Evolutionary conservation across 2,113 vertebrate genomes (phyloP).

Genomic region (Bucco capensis): DNA sequence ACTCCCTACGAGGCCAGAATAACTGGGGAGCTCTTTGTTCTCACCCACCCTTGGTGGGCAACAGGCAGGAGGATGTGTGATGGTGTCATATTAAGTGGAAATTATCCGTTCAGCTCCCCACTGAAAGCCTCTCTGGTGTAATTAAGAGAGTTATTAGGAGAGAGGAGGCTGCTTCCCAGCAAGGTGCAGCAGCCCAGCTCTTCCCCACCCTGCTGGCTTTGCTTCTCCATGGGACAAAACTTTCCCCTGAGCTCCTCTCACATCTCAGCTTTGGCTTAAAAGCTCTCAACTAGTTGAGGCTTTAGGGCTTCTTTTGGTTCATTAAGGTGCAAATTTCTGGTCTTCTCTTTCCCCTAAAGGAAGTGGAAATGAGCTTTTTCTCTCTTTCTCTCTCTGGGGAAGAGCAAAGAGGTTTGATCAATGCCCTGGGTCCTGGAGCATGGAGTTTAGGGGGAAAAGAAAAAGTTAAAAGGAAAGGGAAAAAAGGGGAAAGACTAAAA

Average conservation of each 20-base stretch:
- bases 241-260: rapidly evolving
- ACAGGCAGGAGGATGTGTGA: rapidly evolving
- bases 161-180: background rate
- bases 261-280: background rate
- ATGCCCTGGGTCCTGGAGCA: background rate
- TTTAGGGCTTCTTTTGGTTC: rapidly evolving
- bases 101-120: background rate
- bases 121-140: background rate
- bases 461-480: background rate
- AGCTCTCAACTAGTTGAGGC: rapidly evolving
- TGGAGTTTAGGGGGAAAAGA: background rate
- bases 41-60: rapidly evolving
- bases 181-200: background rate
- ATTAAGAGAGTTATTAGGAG: background rate
- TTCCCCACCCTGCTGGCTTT: rapidly evolving
- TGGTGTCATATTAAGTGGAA: background rate
- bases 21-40: background rate
- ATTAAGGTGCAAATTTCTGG: background rate
- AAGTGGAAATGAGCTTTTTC: background rate
- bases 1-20: rapidly evolving
- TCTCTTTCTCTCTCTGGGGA: background rate
- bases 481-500: background rate
- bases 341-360: rapidly evolving
- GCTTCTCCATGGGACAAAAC: background rate
- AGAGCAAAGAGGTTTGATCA: background rate